phyloP scores from a whole-genome alignment of 2,113 vertebrate species.

The Acrocephalus kingi region DNA sequence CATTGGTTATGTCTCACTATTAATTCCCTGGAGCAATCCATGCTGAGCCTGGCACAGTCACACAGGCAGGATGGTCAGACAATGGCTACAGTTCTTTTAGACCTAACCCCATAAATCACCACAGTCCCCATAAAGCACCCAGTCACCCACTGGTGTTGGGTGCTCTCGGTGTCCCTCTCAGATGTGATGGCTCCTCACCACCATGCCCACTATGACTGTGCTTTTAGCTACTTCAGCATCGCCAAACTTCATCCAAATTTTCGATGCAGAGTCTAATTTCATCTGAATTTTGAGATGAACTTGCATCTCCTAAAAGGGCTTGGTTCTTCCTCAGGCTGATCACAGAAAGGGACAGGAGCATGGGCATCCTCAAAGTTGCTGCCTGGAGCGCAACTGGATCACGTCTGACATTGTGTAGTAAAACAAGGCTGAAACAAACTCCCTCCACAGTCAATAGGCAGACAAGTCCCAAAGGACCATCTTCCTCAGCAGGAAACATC shows the following conservation, averaged over 20 bases:
- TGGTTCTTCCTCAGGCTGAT: not conserved
- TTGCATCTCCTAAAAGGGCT: not conserved
- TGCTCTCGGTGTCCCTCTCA: accelerated
- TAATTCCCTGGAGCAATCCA: not conserved
- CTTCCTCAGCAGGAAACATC: not conserved
- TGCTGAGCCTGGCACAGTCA: not conserved
- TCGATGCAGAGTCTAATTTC: not conserved
- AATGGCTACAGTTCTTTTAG: not conserved
- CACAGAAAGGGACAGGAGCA: not conserved
- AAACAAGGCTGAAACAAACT: not conserved
- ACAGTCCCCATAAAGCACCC: too few relatives aligned
- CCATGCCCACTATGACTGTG: not conserved
- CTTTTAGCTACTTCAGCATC: not conserved
- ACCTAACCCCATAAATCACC: not conserved
- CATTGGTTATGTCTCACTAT: not conserved
- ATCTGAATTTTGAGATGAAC: not conserved
- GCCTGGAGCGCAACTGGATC: not conserved
- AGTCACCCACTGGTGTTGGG: not conserved
- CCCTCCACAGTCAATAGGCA: not conserved
- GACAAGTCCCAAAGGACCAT: not conserved
- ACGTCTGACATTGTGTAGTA: accelerated
- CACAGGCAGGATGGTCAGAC: not conserved
- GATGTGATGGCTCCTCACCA: not conserved
- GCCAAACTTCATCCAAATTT: not conserved
- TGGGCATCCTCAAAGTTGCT: not conserved